Evolutionary conservation across 2,113 vertebrate genomes (phyloP), one percentile per base, ranked within the genome.

Genomic region (Todiramphus saurophagus): DNA sequence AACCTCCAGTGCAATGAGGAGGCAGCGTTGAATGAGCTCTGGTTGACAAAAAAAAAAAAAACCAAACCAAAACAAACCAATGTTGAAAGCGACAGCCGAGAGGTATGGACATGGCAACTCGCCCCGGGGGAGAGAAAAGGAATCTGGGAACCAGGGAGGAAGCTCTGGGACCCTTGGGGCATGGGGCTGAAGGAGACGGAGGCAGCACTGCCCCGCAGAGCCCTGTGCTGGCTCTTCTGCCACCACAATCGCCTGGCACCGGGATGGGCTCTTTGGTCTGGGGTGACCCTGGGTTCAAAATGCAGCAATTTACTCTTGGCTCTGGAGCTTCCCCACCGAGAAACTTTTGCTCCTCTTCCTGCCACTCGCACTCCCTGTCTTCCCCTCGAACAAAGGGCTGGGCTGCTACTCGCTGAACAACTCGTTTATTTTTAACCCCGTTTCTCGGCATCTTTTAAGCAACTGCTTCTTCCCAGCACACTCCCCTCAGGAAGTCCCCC

Each of bases 381-480:
- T 27, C 76, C 58, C 84, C 70, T 48, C 5, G 2, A 69, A 33
- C 58, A 51, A 43, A 76, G 84, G 70, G 35, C 20, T 56, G 74
- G 46, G 69, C 70, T 89, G 77, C n/a, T 69, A 9, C 41, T 30
- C 75, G 5, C 72, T 86, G 78, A 43, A 44, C 50, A 41, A 31
- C 6, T 28, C 10, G 35, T 53, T 89, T 86, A 86, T 88, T 90
- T 96, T 95, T 95, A 91, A 90, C 95, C 91, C 86, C 4, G 2
- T 37, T 94, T 95, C 86, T 92, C 53, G 11, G 83, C 70, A 94
- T 81, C 89, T 46, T 63, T 86, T 31, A 53, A 90, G 46, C 53
- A 63, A 67, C 79, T 37, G 64, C 64, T 87, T 10, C 70, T 93
- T 95, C 90, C 96, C 92, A 79, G 88, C 76, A 95, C 85, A 24